Percentiles rank a stretch among this genome's conserved stretches.
phyloP scores from a whole-genome alignment of 2,113 vertebrate genomes.

The Pachypanchax playfairii region DNA sequence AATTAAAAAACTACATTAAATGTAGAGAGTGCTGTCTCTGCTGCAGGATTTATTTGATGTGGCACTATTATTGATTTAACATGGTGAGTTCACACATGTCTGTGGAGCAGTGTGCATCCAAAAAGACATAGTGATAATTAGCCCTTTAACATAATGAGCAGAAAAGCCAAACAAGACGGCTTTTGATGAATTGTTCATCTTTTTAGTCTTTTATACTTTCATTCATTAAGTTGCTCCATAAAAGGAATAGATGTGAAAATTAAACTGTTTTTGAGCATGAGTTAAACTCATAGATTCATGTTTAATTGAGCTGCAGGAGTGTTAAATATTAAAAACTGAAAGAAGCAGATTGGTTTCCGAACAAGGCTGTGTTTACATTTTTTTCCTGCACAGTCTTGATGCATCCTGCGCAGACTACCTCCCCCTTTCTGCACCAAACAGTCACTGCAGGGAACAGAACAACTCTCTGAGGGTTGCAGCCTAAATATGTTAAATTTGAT shows the following conservation, averaged over 20 bases:
- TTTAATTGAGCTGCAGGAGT: not conserved
- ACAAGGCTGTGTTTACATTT: slow-evolving; percentile 13
- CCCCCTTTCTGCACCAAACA: not conserved
- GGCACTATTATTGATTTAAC: slow-evolving; percentile 5
- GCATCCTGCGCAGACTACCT: not conserved
- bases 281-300: not conserved
- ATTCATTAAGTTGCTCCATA: too few relatives aligned
- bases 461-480: not conserved
- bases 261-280: too few relatives aligned
- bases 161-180: not conserved
- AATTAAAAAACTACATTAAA: not conserved
- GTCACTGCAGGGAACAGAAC: not conserved
- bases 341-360: not conserved
- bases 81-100: slow-evolving; percentile 9
- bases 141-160: slow-evolving; percentile 5
- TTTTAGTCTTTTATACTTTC: too few relatives aligned
- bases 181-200: not conserved
- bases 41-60: slow-evolving; percentile 3
- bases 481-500: not conserved
- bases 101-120: not conserved
- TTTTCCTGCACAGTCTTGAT: not conserved
- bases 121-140: slow-evolving; percentile 8
- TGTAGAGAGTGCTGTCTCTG: not conserved
- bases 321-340: not conserved
- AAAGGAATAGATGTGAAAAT: too few relatives aligned